A percentile compares a stretch with the other conserved stretches of the same genome.
Evolutionary conservation across 2,888 invertebrate genomes (phyloP).

Genomic region (Polydrusus cervinus): DNA sequence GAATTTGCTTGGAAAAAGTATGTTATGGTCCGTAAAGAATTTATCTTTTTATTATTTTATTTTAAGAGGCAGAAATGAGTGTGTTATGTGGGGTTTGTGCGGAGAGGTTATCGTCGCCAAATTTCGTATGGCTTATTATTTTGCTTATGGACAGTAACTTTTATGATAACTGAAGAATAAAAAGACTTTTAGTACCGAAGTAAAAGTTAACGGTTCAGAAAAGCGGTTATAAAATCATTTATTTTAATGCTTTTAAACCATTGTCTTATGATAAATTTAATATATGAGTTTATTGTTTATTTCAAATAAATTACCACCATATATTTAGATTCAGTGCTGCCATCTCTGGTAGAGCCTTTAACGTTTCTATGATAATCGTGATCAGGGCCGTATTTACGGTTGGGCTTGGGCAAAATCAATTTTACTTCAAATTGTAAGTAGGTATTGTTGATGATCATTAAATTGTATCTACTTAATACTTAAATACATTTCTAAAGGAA

Average conservation of each 20-base stretch:
- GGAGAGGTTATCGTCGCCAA: conserved; percentile 24
- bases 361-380: neutral
- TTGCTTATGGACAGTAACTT: conserved; percentile 49
- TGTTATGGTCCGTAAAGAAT: conserved; percentile 58
- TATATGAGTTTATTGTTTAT: conserved; percentile 7
- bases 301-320: neutral
- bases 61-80: conserved; percentile 47
- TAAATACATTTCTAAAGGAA: no score
- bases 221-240: conserved; percentile 13
- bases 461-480: no score
- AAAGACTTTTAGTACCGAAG: conserved; percentile 25
- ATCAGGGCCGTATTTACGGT: conserved; percentile 2
- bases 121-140: conserved; percentile 38
- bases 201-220: conserved; percentile 10
- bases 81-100: conserved; percentile 36
- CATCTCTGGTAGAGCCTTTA: conserved; percentile 13
- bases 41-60: conserved; percentile 56
- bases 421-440: neutral
- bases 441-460: no score
- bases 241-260: neutral
- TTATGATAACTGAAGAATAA: conserved; percentile 48
- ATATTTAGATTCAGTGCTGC: conserved; percentile 14
- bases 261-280: neutral
- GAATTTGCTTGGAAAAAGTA: conserved; percentile 64
- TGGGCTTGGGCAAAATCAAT: neutral